phyloP scores from a whole-genome alignment of 2,888 invertebrate genomes.

The Polyploca ridens region DNA sequence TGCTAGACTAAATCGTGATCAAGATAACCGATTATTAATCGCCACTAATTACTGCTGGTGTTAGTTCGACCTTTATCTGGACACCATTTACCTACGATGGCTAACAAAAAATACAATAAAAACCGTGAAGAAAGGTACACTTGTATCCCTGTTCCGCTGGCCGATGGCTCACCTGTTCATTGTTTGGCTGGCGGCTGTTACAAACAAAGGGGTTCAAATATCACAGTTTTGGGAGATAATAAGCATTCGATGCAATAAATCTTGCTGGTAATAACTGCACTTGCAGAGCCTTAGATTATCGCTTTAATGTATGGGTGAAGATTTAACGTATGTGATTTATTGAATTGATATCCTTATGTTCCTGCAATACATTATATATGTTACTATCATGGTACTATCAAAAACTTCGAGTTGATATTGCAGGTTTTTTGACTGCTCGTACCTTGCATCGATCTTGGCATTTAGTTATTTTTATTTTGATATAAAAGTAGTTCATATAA shows the following conservation, averaged over 20 bases:
- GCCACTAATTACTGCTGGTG: slow-evolving; percentile 84
- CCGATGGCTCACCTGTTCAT: slow-evolving; percentile 77
- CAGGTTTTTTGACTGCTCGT: background rate
- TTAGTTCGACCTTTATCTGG: slow-evolving; percentile 82
- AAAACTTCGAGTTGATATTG: background rate
- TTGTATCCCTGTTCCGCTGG: slow-evolving; percentile 59
- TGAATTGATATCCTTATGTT: slow-evolving; percentile 44
- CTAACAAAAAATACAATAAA: slow-evolving; percentile 73
- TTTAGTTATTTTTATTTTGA: no score
- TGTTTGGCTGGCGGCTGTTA: slow-evolving; percentile 77
- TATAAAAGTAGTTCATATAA: slow-evolving; percentile 1
- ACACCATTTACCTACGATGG: slow-evolving; percentile 74
- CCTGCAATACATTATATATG: background rate
- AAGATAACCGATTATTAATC: slow-evolving; percentile 84
- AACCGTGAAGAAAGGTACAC: slow-evolving; percentile 79
- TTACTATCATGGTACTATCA: background rate
- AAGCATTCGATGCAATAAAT: slow-evolving; percentile 72
- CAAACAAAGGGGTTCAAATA: slow-evolving; percentile 81
- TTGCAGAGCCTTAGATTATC: slow-evolving; percentile 72
- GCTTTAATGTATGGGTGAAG: slow-evolving; percentile 64
- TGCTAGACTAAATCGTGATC: slow-evolving; percentile 69
- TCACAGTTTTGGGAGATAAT: slow-evolving; percentile 81
- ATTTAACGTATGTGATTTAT: slow-evolving; percentile 71
- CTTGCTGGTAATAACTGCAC: slow-evolving; percentile 79
- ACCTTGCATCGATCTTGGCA: no score